Evolutionary conservation across 2,888 invertebrate species (phyloP), one percentile per base, ranked within the genome.

Genomic region (Hanleya hanleyi): DNA sequence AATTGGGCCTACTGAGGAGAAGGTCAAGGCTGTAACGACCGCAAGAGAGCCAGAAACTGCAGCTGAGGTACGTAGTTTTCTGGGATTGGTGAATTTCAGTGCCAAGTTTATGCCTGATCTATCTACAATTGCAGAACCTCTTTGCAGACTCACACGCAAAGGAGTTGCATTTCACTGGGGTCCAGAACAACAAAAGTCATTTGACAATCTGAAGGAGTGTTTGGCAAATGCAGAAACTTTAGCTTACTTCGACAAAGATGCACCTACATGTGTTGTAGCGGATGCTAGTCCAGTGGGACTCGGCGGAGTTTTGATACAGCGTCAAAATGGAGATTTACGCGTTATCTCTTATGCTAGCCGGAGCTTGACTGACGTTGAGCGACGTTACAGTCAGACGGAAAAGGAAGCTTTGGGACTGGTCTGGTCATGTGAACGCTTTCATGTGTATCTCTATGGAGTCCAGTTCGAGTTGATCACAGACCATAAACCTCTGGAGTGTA

Each of bases 61-160:
- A 7, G 2, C 50, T 33, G 50, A 68, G 22, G 37, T 51, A 38
- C 51, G 66, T 2, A 78, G 73, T 49, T 77, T 78, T 33, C 41
- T 73, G 33, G 78, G 77, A 67, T 38, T 76, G 2, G 74, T 78
- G 9, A 78, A 77, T 67, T 81, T 38, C 12, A 64, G 68, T 37
- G 64, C 51, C 0, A 29, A 70, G 7, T 77, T 71, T 26, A 75
- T 81, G 6, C 75, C 76, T 5, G 29, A 79, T 68, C 38, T 77
- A 15, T 71, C 79, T 15, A 77, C 72, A n/a, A 26, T 73, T n/a
- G 26, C 75, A 5, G 78, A 73, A 64, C 73, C 73, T 6, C 51
- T 73, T 33, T 29, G 72, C 18, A 73, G 32, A 50, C 7, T 73
- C n/a, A 73, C 64, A 49, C 57, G 71, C 12, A 61, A 73, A 57